phyloP scores from a whole-genome alignment of 2,888 invertebrate genomes.

The Camptogramma bilineatum region DNA sequence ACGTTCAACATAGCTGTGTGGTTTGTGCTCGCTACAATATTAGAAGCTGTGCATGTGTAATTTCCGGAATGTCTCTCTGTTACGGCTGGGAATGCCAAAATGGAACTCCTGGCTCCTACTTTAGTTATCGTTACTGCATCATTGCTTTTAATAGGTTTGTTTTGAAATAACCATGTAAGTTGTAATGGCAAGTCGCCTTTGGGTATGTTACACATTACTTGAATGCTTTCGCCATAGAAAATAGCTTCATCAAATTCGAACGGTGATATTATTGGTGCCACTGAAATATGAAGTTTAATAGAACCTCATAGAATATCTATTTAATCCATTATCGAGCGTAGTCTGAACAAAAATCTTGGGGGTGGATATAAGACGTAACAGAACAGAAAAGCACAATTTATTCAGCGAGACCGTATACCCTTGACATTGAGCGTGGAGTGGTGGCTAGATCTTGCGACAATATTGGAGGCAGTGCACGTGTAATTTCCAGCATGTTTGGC shows the following conservation, averaged over 20 bases:
- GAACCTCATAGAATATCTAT: slow-evolving; percentile 16
- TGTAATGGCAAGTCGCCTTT: slow-evolving; percentile 90
- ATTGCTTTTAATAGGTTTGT: slow-evolving; percentile 73
- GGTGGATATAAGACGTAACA: slow-evolving; percentile 53
- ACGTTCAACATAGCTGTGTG: slow-evolving; percentile 87
- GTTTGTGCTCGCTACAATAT: slow-evolving; percentile 87
- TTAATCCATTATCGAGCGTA: slow-evolving; percentile 20
- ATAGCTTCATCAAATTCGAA: slow-evolving; percentile 85
- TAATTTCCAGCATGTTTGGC: slow-evolving; percentile 89
- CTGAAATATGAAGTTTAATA: slow-evolving; percentile 66
- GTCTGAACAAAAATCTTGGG: slow-evolving; percentile 28
- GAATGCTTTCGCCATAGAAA: slow-evolving; percentile 86
- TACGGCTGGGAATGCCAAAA: slow-evolving; percentile 88
- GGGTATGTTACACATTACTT: slow-evolving; percentile 84
- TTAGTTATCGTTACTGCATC: slow-evolving; percentile 82
- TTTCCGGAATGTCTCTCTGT: slow-evolving; percentile 89
- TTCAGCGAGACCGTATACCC: slow-evolving; percentile 79
- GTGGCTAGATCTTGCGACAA: slow-evolving; percentile 86
- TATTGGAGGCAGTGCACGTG: slow-evolving; percentile 87
- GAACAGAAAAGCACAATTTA: slow-evolving; percentile 65
- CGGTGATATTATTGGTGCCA: slow-evolving; percentile 86
- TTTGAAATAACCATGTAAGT: slow-evolving; percentile 89
- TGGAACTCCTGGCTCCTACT: slow-evolving; percentile 86
- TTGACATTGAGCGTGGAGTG: slow-evolving; percentile 87
- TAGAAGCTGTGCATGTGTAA: slow-evolving; percentile 91